Evolutionary conservation across 2,113 vertebrate genomes (phyloP).

Genomic region (Passerina amoena): DNA sequence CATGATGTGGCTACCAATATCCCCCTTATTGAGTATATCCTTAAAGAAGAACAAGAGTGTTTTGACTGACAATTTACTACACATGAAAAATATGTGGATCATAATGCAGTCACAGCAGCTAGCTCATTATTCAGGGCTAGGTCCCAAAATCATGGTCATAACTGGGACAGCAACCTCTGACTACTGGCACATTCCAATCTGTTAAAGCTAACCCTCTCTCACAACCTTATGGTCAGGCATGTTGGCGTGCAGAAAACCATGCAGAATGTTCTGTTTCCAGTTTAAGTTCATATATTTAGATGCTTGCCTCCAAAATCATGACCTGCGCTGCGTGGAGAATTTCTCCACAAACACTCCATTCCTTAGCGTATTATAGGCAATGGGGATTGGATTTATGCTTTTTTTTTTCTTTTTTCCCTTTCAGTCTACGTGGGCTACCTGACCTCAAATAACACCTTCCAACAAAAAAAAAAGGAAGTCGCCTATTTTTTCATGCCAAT

Average conservation of each 20-base stretch:
- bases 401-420: background rate
- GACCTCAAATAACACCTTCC: background rate
- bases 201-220: background rate
- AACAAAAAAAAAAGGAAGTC: background rate
- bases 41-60: background rate
- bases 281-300: background rate
- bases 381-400: background rate
- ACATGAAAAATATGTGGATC: accelerated
- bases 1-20: background rate
- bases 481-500: background rate
- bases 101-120: background rate
- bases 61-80: background rate
- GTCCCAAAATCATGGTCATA: background rate
- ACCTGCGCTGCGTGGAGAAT: background rate
- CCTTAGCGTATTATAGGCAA: background rate
- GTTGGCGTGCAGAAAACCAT: background rate
- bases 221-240: background rate
- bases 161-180: background rate
- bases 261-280: background rate
- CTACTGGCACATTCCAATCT: background rate
- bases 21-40: background rate
- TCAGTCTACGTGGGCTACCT: background rate
- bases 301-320: background rate
- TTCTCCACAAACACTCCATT: background rate
- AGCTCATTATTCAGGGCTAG: background rate